Percentiles rank a stretch among this genome's conserved stretches.
These are phyloP conservation scores for Drosophila baimaii DNA, from an alignment of 1,140 invertebrate genomes.

Conservation along the genomic window DNA sequence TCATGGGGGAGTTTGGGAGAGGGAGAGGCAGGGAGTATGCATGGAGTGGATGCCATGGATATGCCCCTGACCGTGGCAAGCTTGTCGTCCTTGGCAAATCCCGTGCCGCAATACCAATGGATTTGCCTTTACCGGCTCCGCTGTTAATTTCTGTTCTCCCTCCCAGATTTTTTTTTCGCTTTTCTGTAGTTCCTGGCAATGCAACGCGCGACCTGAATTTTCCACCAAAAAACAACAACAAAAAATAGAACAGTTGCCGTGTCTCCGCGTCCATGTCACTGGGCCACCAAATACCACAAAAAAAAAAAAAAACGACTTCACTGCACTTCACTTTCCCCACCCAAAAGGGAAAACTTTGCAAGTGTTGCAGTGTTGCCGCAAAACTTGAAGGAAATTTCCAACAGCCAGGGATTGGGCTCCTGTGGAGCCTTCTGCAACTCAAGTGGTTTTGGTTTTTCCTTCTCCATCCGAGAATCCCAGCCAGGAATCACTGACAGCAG, in stretches of 20 bases:
- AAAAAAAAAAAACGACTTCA: slow-evolving; percentile 14
- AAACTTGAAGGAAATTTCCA: slow-evolving; percentile 35
- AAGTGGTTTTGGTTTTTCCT: slow-evolving; percentile 11
- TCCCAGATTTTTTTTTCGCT: not conserved
- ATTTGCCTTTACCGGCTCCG: slow-evolving; percentile 20
- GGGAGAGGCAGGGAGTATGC: not conserved
- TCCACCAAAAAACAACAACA: slow-evolving; percentile 18
- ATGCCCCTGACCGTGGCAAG: slow-evolving; percentile 41
- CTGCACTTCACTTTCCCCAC: slow-evolving; percentile 49
- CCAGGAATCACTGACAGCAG: slow-evolving; percentile 17
- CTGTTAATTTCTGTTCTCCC: slow-evolving; percentile 9
- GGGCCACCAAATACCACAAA: slow-evolving; percentile 43
- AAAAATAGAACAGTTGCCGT: slow-evolving; percentile 21
- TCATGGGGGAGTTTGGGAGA: not conserved
- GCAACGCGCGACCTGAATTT: slow-evolving; percentile 67
- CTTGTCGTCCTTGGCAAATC: slow-evolving; percentile 51
- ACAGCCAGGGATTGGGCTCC: slow-evolving; percentile 16
- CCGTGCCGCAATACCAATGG: slow-evolving; percentile 27
- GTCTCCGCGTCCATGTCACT: slow-evolving; percentile 63
- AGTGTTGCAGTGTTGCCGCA: slow-evolving; percentile 49
- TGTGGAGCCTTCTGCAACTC: slow-evolving; percentile 11
- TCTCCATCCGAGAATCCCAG: not conserved
- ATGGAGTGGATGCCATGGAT: slow-evolving; percentile 23
- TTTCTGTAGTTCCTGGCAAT: slow-evolving; percentile 24
- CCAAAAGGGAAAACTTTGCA: slow-evolving; percentile 62